Evolutionary conservation across 2,113 vertebrate species (phyloP).

Genomic region (Oryzias javanicus): DNA sequence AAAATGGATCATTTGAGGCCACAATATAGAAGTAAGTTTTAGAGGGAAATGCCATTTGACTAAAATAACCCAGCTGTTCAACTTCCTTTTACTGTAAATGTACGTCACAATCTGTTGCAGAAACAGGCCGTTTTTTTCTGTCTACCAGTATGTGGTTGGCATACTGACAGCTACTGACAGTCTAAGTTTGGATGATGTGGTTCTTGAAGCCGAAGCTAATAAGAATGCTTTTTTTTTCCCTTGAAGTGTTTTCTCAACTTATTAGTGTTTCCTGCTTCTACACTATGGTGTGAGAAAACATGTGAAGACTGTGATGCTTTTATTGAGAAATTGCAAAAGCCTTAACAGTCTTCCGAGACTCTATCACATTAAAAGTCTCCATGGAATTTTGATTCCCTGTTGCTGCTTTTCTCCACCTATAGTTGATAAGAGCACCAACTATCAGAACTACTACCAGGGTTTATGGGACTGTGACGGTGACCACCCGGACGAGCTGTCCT

Average conservation of each 20-base stretch:
- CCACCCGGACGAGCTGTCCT: conserved; percentile 88
- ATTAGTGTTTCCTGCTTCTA: too few species aligned
- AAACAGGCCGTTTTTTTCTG: neutral
- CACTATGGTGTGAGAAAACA: too few species aligned
- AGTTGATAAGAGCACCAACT: conserved; percentile 86
- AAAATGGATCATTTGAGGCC: neutral
- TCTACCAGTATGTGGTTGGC: neutral
- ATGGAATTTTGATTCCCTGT: neutral
- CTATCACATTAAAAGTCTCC: neutral
- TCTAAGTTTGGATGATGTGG: too few species aligned
- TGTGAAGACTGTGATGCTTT: too few species aligned
- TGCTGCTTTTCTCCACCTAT: conserved; percentile 20
- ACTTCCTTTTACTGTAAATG: conserved; percentile 49
- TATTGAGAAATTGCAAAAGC: too few species aligned
- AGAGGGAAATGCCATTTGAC: conserved; percentile 51
- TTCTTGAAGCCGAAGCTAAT: too few species aligned
- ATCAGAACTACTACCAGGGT: conserved; percentile 91
- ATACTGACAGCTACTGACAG: neutral
- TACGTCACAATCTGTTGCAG: neutral
- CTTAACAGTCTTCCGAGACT: too few species aligned
- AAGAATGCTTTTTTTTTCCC: too few species aligned
- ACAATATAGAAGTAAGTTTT: conserved; percentile 13
- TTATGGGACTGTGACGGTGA: conserved; percentile 91
- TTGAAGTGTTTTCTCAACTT: too few species aligned
- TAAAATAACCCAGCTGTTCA: conserved; percentile 22